Conservation (phyloP, 2,888 invertebrate genomes). For the Andrena minutula region DNA sequence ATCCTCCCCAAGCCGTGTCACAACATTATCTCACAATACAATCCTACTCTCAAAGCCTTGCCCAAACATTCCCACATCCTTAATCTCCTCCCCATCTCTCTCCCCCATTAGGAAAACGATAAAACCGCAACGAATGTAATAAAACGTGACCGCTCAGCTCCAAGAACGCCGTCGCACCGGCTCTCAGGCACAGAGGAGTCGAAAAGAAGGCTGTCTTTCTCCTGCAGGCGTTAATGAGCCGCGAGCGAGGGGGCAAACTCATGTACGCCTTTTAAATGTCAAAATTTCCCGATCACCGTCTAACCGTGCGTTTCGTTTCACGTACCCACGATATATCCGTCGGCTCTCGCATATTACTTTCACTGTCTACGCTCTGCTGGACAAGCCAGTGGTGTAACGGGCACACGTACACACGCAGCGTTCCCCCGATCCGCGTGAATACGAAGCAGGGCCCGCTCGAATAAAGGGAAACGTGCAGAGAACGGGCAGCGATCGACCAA, state of each 20-base stretch:
- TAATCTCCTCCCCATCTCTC: too few species aligned
- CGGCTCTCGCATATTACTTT: constrained; percentile 66
- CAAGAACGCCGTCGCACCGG: too few species aligned
- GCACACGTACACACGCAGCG: constrained; percentile 6
- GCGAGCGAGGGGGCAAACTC: constrained; percentile 47
- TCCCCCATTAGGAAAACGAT: too few species aligned
- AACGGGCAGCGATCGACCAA: background rate
- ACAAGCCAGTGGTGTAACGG: constrained; percentile 23
- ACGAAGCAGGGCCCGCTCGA: constrained; percentile 14
- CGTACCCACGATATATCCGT: constrained; percentile 33
- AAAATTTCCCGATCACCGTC: constrained; percentile 62
- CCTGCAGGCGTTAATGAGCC: constrained; percentile 11
- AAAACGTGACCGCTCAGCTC: too few species aligned
- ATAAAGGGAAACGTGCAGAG: constrained; percentile 26
- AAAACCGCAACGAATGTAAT: too few species aligned
- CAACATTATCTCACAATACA: too few species aligned
- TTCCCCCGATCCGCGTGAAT: constrained; percentile 15
- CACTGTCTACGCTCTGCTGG: constrained; percentile 70
- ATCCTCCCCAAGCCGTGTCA: too few species aligned
- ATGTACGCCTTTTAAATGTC: constrained; percentile 63
- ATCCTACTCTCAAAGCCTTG: too few species aligned
- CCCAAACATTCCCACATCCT: too few species aligned
- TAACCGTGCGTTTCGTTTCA: constrained; percentile 14
- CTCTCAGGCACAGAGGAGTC: background rate
- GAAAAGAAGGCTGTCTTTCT: background rate